Percentiles rank a stretch among this genome's conserved stretches.
Conservation (phyloP, 2,888 invertebrate genomes). For the Cheilosia pagana region DNA sequence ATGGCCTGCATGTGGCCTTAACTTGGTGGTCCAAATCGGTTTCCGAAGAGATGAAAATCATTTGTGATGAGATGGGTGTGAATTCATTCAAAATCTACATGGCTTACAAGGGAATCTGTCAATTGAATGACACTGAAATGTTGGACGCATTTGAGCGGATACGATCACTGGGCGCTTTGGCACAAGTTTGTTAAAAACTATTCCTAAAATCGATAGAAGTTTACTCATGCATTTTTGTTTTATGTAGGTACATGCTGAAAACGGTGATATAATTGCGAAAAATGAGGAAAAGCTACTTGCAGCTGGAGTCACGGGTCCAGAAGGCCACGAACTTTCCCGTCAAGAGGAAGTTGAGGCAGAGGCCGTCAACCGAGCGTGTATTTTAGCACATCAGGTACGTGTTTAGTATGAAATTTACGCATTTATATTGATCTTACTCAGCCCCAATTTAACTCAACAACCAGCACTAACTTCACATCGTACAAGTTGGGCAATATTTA, state of each 20-base stretch:
- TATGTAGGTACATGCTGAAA: constrained; percentile 96
- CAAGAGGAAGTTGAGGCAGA: constrained; percentile 99
- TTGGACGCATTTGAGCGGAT: constrained; percentile 93
- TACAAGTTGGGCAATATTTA: no score
- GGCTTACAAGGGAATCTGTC: constrained; percentile 96
- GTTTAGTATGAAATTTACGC: not conserved
- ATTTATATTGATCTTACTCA: no score
- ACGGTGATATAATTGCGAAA: constrained; percentile 96
- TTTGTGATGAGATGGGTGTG: constrained; percentile 93
- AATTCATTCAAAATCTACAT: constrained; percentile 99
- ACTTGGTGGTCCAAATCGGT: constrained; percentile 93
- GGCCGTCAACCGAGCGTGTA: constrained; percentile 97
- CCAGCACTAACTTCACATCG: no score
- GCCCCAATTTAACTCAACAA: no score
- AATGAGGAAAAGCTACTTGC: constrained; percentile 93
- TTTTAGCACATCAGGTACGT: constrained; percentile 94
- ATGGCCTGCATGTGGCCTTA: constrained; percentile 95
- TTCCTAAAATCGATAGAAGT: not conserved
- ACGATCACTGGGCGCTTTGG: constrained; percentile 92
- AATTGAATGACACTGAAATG: constrained; percentile 95
- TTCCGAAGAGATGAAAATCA: constrained; percentile 93
- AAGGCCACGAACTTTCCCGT: constrained; percentile 96
- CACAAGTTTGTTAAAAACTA: constrained; percentile 84
- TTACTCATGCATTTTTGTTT: not conserved
- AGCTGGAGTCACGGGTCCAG: constrained; percentile 96